phyloP scores from a whole-genome alignment of 2,888 invertebrate species.

The Hyposoter didymator region DNA sequence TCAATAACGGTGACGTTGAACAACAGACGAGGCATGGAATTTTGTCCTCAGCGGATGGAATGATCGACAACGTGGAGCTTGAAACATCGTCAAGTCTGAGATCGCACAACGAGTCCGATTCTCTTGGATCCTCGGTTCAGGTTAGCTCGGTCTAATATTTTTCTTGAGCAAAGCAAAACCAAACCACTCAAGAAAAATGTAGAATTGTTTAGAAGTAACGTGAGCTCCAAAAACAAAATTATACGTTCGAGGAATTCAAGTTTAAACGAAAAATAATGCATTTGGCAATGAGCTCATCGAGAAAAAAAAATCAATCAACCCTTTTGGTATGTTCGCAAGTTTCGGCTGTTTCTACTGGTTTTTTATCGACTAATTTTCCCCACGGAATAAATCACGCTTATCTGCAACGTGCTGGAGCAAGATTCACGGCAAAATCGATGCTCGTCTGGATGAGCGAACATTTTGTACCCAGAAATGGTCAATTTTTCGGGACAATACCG shows the following conservation, averaged over 20 bases:
- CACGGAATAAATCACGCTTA: background rate
- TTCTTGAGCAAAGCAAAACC: conserved; percentile 13
- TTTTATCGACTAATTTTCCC: background rate
- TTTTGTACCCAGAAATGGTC: background rate
- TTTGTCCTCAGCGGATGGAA: conserved; percentile 69
- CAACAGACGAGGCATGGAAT: conserved; percentile 67
- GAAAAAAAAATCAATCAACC: background rate
- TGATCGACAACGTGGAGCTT: conserved; percentile 81
- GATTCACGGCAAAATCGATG: background rate
- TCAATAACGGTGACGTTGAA: conserved; percentile 82
- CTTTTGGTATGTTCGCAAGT: background rate
- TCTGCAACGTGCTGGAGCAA: background rate
- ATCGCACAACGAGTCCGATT: conserved; percentile 84
- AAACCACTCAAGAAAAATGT: conserved; percentile 3
- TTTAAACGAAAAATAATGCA: background rate
- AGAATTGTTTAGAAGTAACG: background rate
- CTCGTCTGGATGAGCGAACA: background rate
- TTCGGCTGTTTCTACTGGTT: background rate
- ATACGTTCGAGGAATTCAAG: background rate
- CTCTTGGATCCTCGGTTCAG: conserved; percentile 86
- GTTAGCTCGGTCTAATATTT: conserved; percentile 86
- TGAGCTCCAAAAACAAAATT: background rate
- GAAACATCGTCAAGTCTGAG: conserved; percentile 86
- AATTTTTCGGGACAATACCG: background rate
- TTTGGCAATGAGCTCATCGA: background rate